phyloP scores from a whole-genome alignment of 2,888 invertebrate species.

The Morpho achilles region DNA sequence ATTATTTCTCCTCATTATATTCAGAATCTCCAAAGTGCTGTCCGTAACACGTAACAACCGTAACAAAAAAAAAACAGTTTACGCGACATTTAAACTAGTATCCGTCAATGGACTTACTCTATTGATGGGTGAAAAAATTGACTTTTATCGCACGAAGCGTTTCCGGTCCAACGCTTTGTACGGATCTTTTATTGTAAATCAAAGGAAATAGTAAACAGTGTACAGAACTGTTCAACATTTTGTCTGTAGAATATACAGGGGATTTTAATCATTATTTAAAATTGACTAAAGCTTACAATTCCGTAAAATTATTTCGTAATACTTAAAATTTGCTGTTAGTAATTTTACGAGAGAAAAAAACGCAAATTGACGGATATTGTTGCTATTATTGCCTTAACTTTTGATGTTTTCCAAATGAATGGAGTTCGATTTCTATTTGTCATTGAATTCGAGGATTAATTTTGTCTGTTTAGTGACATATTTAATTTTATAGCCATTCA shows the following conservation, averaged over 20 bases:
- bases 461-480: slow-evolving; percentile 30
- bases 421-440: slow-evolving; percentile 32
- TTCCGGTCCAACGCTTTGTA: slow-evolving; percentile 47
- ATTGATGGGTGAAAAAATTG: slow-evolving; percentile 37
- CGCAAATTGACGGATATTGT: slow-evolving; percentile 28
- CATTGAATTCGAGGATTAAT: slow-evolving; percentile 36
- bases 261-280: neutral
- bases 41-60: slow-evolving; percentile 22
- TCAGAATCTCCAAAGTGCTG: slow-evolving; percentile 18
- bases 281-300: neutral
- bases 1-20: slow-evolving; percentile 8
- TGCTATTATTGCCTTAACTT: slow-evolving; percentile 26
- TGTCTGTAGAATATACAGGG: neutral
- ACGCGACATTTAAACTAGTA: slow-evolving; percentile 43
- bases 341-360: slow-evolving; percentile 25
- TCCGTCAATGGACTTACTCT: slow-evolving; percentile 39
- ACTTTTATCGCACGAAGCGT: slow-evolving; percentile 40
- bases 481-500: slow-evolving; percentile 29
- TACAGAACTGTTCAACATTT: neutral
- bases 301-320: neutral
- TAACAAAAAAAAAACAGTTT: slow-evolving; percentile 28
- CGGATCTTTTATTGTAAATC: slow-evolving; percentile 29
- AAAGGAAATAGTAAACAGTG: slow-evolving; percentile 34
- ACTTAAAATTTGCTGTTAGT: neutral
- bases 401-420: slow-evolving; percentile 33